Evolutionary conservation across 2,888 invertebrate genomes (phyloP), one percentile per base, ranked within the genome.

Genomic region (Oegoconia quadripuncta): DNA sequence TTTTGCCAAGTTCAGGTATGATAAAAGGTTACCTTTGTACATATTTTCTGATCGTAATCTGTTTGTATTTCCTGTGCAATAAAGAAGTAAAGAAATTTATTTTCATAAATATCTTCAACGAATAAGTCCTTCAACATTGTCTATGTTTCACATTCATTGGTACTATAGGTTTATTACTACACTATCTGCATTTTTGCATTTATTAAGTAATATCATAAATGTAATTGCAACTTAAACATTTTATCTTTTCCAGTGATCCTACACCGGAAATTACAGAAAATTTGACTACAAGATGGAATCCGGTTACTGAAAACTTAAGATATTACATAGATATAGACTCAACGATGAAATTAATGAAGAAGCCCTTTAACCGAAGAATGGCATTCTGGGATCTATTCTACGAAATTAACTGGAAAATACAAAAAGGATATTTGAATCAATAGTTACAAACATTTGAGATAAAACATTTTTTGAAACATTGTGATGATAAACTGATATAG

Each of bases 1-100:
- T 41, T 81, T 80, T 35, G 76, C 57, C 0, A 82, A 80, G 55
- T 67, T 59, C 31, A 58, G 74, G 82, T 81, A 58, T 31, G 55
- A n/a, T n/a, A n/a, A n/a, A n/a, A n/a, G n/a, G n/a, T n/a, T n/a
- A n/a, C n/a, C n/a, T n/a, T n/a, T n/a, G n/a, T n/a, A n/a, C n/a
- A n/a, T n/a, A n/a, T n/a, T n/a, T n/a, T n/a, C n/a, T n/a, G n/a
- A n/a, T n/a, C n/a, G n/a, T n/a, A n/a, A n/a, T n/a, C n/a, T n/a
- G n/a, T n/a, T n/a, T n/a, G n/a, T n/a, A n/a, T n/a, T n/a, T n/a
- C 22, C 9, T 22, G 8, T 8, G 22, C 22, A 9, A 9, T 8
- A 22, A 22, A 8, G 9, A 8, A 8, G 9, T n/a, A n/a, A n/a
- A n/a, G n/a, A n/a, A n/a, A n/a, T n/a, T n/a, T n/a, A n/a, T n/a